phyloP scores from a whole-genome alignment of 1,140 invertebrate genomes.

The Caerostris extrusa region DNA sequence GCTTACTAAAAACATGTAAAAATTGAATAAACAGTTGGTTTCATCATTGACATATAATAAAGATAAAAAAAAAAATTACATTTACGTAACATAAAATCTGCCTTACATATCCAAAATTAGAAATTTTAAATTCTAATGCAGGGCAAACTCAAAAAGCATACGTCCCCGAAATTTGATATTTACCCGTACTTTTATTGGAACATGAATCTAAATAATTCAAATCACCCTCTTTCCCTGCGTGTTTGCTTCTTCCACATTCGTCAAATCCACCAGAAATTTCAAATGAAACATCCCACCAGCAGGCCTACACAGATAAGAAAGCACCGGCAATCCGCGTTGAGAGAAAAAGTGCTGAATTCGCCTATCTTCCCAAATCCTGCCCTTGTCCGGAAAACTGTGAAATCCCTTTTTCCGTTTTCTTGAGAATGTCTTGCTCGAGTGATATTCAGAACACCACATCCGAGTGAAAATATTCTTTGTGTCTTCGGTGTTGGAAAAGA shows the following conservation, averaged over 20 bases:
- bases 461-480: neutral
- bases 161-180: neutral
- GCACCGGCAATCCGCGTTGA: neutral
- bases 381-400: neutral
- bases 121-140: neutral
- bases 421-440: neutral
- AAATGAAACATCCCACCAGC: neutral
- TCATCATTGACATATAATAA: too few species aligned
- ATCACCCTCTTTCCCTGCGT: neutral
- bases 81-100: too few species aligned
- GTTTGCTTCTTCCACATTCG: neutral
- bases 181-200: neutral
- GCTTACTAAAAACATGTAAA: too few species aligned
- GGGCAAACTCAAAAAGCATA: neutral
- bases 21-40: too few species aligned
- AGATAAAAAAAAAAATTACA: too few species aligned
- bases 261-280: conserved; percentile 11
- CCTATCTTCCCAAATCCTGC: neutral
- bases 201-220: neutral
- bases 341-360: conserved; percentile 20
- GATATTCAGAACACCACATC: neutral
- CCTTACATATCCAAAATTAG: neutral
- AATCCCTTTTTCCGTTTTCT: conserved; percentile 1
- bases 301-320: neutral
- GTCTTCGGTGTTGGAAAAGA: neutral